Conservation (phyloP, 2,888 invertebrate genomes). For the Agriotes lineatus region DNA sequence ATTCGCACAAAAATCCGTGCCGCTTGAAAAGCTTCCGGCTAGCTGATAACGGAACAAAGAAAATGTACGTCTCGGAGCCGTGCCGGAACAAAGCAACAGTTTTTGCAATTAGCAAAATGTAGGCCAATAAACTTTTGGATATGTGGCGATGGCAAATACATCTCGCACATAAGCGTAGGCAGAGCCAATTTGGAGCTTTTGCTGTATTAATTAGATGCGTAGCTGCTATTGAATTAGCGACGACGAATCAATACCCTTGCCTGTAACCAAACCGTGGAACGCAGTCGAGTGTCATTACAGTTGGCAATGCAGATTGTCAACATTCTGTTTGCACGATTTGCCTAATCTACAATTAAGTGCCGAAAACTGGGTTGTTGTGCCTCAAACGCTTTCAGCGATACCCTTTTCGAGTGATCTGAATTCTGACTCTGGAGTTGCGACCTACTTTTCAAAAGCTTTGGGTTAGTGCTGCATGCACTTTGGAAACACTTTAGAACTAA, state of each 20-base stretch:
- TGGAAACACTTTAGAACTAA: too few relatives aligned
- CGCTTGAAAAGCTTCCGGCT: not conserved
- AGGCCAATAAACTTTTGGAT: not conserved
- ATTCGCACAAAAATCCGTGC: too few relatives aligned
- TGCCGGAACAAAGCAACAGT: constrained; percentile 5
- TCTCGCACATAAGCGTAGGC: not conserved
- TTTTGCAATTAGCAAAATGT: not conserved
- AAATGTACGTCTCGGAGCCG: not conserved
- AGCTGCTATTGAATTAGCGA: constrained; percentile 12
- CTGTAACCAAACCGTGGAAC: constrained; percentile 8
- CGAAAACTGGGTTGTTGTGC: too few relatives aligned
- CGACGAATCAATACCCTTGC: constrained; percentile 10
- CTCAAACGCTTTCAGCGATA: too few relatives aligned
- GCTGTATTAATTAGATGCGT: constrained; percentile 14
- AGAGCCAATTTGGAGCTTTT: constrained; percentile 11
- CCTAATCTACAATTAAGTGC: too few relatives aligned
- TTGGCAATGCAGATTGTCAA: not conserved
- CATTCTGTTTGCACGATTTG: not conserved
- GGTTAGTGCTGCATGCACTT: too few relatives aligned
- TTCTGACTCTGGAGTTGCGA: too few relatives aligned
- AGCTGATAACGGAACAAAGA: constrained; percentile 2
- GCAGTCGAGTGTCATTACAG: not conserved
- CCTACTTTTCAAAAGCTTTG: too few relatives aligned
- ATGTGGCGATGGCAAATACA: not conserved
- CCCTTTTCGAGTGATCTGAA: too few relatives aligned